Base-by-base conservation (phyloP, 2,888 invertebrate genomes). In the Conomelus anceps region DNA sequence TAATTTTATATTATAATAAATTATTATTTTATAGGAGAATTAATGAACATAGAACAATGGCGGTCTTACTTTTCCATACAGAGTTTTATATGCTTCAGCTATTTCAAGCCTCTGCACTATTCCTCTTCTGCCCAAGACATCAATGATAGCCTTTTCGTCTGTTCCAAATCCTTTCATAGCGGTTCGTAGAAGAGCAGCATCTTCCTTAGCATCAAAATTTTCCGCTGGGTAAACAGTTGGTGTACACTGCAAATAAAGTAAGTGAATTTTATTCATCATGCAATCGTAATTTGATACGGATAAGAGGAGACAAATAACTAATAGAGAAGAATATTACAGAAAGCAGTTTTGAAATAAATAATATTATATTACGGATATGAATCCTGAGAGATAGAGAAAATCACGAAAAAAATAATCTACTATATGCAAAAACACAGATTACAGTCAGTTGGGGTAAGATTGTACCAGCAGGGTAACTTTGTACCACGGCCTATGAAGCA, bases 91-190 rank as follows among this genome's bases (percentile, higher is more conserved):
- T 23, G 97, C 96, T 93, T 97, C 96, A 86, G 97, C 96, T 92
- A 99, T 98, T 93, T 98, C 97, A 91, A 98, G 94, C 90, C 99
- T 95, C 93, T 99, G 99, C 4, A 96, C 96, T 93, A 98, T 98
- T 90, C 97, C 97, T 91, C 99, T 96, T 91, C 96, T 96, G 89
- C 97, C 97, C 85, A 99, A 95, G 9, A 99, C 96, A 92, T 98
- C 97, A 92, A 98, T 98, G 93, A 99, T 97, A 90, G 98, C 96
- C 92, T 97, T 97, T 93, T 98, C 98, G 93, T 98, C 97, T 34
- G 98, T 98, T 89, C 98, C 98, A 92, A 98, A 96, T 89, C 98
- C 98, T 93, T 98, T 98, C 98, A 98, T 98, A 22, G 98, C 98
- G 93, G 97, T 97, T 91, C 97, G 96, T 89, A 98, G 95, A 90